These are phyloP conservation scores for Vanessa cardui DNA, from an alignment of 2,888 invertebrate species.

Conservation along the genomic window DNA sequence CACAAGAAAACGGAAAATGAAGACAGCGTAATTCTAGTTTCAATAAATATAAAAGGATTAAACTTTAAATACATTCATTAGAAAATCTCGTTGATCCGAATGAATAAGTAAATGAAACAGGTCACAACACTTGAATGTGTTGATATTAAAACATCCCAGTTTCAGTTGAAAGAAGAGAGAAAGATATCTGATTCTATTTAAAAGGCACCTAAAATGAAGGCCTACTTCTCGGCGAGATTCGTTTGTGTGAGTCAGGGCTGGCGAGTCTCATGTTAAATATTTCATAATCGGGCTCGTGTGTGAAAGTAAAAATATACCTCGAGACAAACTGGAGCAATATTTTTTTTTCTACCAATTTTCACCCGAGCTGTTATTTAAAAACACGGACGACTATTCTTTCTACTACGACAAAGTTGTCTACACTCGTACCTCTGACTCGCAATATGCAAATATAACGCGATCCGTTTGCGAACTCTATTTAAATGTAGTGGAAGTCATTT, in stretches of 20 bases:
- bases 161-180: constrained; percentile 18
- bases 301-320: not conserved
- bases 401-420: no score
- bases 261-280: constrained; percentile 4
- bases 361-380: not conserved
- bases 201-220: constrained; percentile 31
- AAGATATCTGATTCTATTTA: constrained; percentile 33
- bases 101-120: not conserved
- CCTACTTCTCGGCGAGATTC: constrained; percentile 21
- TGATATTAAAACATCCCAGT: constrained; percentile 11
- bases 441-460: no score
- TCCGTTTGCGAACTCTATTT: no score
- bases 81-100: not conserved
- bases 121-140: constrained; percentile 3
- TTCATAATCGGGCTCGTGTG: not conserved
- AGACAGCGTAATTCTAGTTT: no score
- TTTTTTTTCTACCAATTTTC: not conserved
- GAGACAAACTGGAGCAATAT: constrained; percentile 1
- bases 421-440: no score
- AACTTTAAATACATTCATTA: not conserved
- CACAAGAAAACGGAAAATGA: no score
- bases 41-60: no score
- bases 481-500: no score
- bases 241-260: constrained; percentile 22
- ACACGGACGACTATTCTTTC: not conserved